Base-by-base conservation (phyloP, 1,140 invertebrate species). In the Bombyx mandarina region DNA sequence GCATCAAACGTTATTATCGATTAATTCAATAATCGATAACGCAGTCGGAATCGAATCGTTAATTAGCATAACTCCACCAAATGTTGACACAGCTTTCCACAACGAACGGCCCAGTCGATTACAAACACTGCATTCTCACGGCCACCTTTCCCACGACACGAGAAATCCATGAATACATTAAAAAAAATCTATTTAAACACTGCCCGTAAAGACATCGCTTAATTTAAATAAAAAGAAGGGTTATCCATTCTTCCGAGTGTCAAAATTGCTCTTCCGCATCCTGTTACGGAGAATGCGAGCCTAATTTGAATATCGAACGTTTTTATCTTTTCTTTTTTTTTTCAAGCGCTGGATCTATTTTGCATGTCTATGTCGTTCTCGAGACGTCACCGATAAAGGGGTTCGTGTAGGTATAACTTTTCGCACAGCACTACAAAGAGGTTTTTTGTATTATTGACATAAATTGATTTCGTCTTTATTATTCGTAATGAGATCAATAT, bases 401-500 rank as follows among this genome's bases (percentile, higher is more conserved):
- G 44, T 54, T 26, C 50, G 50, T 35, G 43, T 61, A 66, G 62
- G 71, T 71, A 75, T 79, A 79, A 80, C 77, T 80, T 80, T 75
- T 80, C 77, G 67, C 79, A 74, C 79, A 72, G 65, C 49, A 58
- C 18, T 44, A 77, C 64, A 75, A 75, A 63, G 64, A 49, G n/a
- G 55, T 22, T 46, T 66, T 54, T 58, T 53, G 60, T 62, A n/a
- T n/a, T n/a, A n/a, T 35, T 35, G 57, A 10, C 56, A 55, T 61
- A 60, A 74, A 73, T 78, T 75, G 71, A 79, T 77, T 80, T 73
- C 67, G 65, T 58, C 26, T 10, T 69, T 71, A 80, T 73, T 81
- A 82, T 81, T 61, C 60, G 71, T 86, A 86, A 85, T 85, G 80
- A 79, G 80, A 79, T 85, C 73, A 82, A 86, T 86, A 81, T 86